Percentiles rank a stretch among this genome's conserved stretches.
Conservation (phyloP, 2,888 invertebrate genomes). For the Elmis aenea region DNA sequence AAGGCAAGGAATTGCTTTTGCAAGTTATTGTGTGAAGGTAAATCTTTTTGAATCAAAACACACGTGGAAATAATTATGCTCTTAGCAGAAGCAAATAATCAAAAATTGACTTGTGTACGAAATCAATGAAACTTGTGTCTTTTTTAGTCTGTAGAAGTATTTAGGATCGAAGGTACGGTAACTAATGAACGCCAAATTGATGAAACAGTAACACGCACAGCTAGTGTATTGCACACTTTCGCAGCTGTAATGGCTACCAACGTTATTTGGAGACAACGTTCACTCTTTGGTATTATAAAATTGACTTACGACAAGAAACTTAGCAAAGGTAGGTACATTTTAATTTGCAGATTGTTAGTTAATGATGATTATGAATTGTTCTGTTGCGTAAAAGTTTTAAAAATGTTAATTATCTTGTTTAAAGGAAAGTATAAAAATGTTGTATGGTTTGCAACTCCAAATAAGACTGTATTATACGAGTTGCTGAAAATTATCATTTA, state of each 20-base stretch:
- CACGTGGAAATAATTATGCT: too few species aligned
- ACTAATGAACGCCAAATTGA: slow-evolving; percentile 50
- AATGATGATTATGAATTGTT: not conserved
- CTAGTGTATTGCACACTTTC: slow-evolving; percentile 55
- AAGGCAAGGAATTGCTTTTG: slow-evolving; percentile 37
- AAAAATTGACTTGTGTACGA: too few species aligned
- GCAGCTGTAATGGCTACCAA: slow-evolving; percentile 52
- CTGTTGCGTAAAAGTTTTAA: too few species aligned
- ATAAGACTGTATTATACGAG: too few species aligned
- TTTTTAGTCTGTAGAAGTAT: slow-evolving; percentile 34
- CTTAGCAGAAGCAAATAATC: too few species aligned
- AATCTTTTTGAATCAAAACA: too few species aligned
- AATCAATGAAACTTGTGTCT: too few species aligned
- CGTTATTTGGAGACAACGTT: slow-evolving; percentile 49
- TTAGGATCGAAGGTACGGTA: slow-evolving; percentile 43
- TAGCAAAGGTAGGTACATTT: slow-evolving; percentile 30
- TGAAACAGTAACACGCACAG: slow-evolving; percentile 55
- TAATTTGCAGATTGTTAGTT: not conserved
- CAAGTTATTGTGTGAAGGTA: slow-evolving; percentile 35
- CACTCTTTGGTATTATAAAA: slow-evolving; percentile 52
- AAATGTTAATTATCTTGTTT: too few species aligned
- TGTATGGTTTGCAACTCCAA: too few species aligned
- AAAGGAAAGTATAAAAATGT: too few species aligned
- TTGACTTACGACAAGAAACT: slow-evolving; percentile 52
- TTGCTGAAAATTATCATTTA: too few species aligned